A percentile compares a stretch with the other conserved stretches of the same genome.
Conservation (phyloP, 2,797 vertebrate genomes). For the Okamejei kenojei region DNA sequence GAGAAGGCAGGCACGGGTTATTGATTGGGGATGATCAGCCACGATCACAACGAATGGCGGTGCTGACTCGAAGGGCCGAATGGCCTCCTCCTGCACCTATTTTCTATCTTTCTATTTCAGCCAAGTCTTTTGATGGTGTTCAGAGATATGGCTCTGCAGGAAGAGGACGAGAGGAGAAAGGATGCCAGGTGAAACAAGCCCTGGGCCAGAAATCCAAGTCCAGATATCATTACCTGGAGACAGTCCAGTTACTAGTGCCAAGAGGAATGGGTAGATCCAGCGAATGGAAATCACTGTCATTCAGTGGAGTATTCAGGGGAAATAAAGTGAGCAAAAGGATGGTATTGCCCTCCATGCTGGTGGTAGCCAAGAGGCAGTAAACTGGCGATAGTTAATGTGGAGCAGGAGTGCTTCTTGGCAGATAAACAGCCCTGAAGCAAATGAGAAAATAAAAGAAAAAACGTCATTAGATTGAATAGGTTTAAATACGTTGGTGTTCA, state of each 20-base stretch:
- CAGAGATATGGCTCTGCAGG: background rate
- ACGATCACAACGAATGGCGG: no score
- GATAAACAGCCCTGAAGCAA: background rate
- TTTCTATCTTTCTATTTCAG: no score
- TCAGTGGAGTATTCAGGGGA: background rate
- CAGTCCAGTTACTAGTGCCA: background rate
- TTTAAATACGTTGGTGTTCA: background rate
- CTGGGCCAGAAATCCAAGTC: no score
- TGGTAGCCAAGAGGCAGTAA: background rate
- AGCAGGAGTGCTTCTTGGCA: background rate
- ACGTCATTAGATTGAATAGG: background rate
- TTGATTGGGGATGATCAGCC: no score
- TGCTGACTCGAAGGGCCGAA: no score
- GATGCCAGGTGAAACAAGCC: background rate
- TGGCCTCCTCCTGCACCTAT: no score
- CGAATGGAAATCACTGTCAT: background rate
- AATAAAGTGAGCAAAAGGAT: background rate
- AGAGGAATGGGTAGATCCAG: background rate
- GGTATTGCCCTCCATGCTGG: background rate
- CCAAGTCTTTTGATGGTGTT: background rate
- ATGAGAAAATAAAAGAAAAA: background rate
- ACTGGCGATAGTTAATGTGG: background rate
- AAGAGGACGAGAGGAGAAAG: background rate
- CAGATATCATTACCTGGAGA: background rate
- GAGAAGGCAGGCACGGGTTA: no score